Evolutionary conservation across 2,113 vertebrate genomes (phyloP), one percentile per base, ranked within the genome.

Genomic region (Bothrops jararaca): DNA sequence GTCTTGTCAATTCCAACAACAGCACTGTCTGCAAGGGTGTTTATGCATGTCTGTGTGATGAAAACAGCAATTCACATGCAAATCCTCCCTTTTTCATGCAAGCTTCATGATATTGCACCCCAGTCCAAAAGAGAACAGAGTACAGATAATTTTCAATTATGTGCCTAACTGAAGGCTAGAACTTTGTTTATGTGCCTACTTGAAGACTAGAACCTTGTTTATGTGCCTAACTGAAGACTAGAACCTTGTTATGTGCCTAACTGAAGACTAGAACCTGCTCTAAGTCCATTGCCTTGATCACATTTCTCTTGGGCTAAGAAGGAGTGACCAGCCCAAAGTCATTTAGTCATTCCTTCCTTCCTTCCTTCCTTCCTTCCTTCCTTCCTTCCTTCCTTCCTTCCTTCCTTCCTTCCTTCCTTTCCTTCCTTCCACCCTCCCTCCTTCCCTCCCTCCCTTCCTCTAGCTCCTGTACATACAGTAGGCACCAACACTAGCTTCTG

Each of bases 401-500:
- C 10, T 69, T 18, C 53, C 3, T 54, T 15, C 53, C 1, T 54
- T 15, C 53, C 11, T 54, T 13, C 13, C 11, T 15, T 13, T 18
- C 53, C 0, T 24, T 0, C 60, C 1, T 29, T 0, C 26, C 3
- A 13, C 4, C 57, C 10, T 0, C 2, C 22, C 22, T 0, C 22
- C 22, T 1, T 2, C 5, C 23, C 7, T 24, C 22, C 22, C n/a
- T 20, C 39, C 34, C 74, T 8, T 20, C 8, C 34, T 18, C 74
- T 42, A 80, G 7, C 74, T 42, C 34, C 74, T 80, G 74, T 42
- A 42, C 7, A 22, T 22, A 42, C 23, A 48, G 9, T 48, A 53
- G 20, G 8, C 29, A 42, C 91, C 22, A 45, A 45, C 64, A 91
- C 56, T 85, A 0, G 0, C 93, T 94, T 90, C 90, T 86, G 24